Evolutionary conservation across 2,797 vertebrate species (phyloP).

Genomic region (Meriones psammophilus): DNA sequence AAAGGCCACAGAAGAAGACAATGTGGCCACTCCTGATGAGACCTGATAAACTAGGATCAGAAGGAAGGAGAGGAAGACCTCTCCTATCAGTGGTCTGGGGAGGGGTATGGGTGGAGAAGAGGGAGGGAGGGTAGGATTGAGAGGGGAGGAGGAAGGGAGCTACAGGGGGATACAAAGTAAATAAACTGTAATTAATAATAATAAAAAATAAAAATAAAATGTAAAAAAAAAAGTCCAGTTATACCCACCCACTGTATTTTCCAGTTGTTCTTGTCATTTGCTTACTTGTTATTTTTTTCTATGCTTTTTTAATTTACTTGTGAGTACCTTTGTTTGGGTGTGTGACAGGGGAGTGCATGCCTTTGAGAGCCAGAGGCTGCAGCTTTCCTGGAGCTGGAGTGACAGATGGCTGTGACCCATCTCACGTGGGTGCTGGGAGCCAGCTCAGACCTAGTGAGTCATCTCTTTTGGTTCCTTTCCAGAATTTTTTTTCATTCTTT

Average conservation of each 20-base stretch:
- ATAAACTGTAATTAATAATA: no score
- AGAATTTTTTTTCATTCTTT: no score
- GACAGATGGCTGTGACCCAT: not conserved
- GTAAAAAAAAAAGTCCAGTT: not conserved
- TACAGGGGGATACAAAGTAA: no score
- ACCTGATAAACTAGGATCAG: no score
- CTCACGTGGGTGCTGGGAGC: not conserved
- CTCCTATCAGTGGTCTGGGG: no score
- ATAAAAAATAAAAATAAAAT: no score
- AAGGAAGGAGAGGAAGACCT: no score
- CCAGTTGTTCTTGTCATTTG: not conserved
- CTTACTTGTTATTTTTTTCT: not conserved
- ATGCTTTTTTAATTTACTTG: not conserved
- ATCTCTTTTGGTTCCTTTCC: not conserved
- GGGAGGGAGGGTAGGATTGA: no score
- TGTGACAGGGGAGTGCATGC: not conserved
- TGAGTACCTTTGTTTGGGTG: not conserved
- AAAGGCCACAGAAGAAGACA: no score
- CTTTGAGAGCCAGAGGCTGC: not conserved
- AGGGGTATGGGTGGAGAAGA: no score
- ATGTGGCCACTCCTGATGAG: no score
- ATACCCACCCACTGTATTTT: not conserved
- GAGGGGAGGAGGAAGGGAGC: no score
- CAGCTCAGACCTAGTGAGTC: not conserved
- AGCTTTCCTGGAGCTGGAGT: not conserved